phyloP scores from a whole-genome alignment of 2,113 vertebrate genomes.

The Diadophis punctatus region DNA sequence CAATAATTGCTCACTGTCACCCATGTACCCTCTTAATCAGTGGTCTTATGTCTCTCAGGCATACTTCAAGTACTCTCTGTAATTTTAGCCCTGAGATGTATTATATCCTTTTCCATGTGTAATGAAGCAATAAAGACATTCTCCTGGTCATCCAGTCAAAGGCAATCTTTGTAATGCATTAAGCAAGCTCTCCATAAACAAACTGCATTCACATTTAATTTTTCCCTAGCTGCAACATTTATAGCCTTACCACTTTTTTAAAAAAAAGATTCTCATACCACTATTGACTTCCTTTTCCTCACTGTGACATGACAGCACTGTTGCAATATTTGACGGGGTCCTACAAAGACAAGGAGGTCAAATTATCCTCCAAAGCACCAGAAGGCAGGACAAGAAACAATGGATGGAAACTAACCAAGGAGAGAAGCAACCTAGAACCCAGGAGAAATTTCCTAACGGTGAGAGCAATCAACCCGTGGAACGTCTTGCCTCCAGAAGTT shows the following conservation, averaged over 20 bases:
- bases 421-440: no score
- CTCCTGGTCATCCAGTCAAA: not conserved
- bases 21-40: not conserved
- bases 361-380: no score
- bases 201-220: not conserved
- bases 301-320: not conserved
- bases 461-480: no score
- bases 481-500: no score
- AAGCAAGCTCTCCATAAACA: not conserved
- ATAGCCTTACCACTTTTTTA: not conserved
- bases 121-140: not conserved
- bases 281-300: not conserved
- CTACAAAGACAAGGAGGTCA: no score
- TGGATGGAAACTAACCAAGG: no score
- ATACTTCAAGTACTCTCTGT: not conserved
- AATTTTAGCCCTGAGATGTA: not conserved
- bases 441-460: no score
- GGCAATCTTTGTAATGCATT: not conserved
- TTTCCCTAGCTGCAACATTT: not conserved
- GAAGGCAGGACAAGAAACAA: no score
- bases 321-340: no score
- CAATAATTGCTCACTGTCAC: not conserved
- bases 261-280: not conserved
- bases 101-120: not conserved
- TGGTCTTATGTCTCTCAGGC: not conserved